These are phyloP conservation scores for Pseudomugil gertrudae DNA, from an alignment of 2,797 vertebrate genomes.

Conservation along the genomic window DNA sequence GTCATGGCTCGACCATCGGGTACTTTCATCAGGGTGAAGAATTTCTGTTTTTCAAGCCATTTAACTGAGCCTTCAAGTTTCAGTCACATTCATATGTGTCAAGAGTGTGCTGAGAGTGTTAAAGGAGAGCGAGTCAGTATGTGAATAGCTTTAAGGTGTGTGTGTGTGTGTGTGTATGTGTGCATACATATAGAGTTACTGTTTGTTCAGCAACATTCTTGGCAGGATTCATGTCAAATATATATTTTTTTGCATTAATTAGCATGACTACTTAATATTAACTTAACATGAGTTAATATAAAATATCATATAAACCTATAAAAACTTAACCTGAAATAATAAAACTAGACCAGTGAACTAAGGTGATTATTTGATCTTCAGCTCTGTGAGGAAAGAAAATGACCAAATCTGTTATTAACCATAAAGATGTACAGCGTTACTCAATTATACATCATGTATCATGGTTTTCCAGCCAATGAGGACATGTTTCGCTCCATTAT, in stretches of 20 bases:
- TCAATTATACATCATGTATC: neutral
- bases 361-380: neutral
- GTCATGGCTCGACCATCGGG: slow-evolving; percentile 45
- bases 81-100: slow-evolving; percentile 38
- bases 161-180: slow-evolving; percentile 26
- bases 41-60: slow-evolving; percentile 40
- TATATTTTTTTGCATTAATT: slow-evolving; percentile 9
- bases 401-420: too few species aligned
- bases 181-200: neutral
- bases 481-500: neutral
- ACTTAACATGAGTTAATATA: slow-evolving; percentile 15
- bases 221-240: slow-evolving; percentile 20
- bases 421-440: neutral
- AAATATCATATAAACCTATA: too few species aligned
- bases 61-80: slow-evolving; percentile 37
- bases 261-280: too few species aligned
- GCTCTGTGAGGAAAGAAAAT: neutral
- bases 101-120: slow-evolving; percentile 15
- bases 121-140: slow-evolving; percentile 27
- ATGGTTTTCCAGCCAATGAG: neutral
- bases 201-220: slow-evolving; percentile 28
- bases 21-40: slow-evolving; percentile 51
- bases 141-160: slow-evolving; percentile 42
- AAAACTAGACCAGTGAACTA: neutral
- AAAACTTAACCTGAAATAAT: neutral